Evolutionary conservation across 1,140 invertebrate genomes (phyloP).

Genomic region (Hyposmocoma kahamanoa): DNA sequence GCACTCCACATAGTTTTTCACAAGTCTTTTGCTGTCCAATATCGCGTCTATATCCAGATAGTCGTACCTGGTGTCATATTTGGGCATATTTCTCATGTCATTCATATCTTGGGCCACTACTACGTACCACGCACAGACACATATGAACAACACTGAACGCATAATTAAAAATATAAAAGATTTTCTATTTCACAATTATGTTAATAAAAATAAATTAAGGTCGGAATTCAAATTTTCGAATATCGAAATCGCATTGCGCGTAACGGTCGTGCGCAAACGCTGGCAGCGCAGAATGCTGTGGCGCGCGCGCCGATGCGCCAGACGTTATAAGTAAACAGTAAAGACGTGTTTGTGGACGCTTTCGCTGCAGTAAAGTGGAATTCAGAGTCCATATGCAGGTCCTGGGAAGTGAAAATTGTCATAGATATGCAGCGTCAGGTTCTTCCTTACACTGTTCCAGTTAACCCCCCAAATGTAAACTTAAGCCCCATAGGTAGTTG

Average conservation of each 20-base stretch:
- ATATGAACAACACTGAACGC: conserved; percentile 44
- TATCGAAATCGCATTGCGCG: neutral
- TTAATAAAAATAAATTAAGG: neutral
- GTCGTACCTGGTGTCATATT: conserved; percentile 72
- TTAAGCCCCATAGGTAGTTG: too few species aligned
- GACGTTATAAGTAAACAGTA: too few species aligned
- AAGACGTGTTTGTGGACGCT: too few species aligned
- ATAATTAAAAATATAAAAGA: conserved; percentile 29
- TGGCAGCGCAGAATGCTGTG: neutral
- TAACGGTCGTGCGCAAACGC: neutral
- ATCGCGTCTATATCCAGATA: conserved; percentile 74
- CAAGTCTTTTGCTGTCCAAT: conserved; percentile 72
- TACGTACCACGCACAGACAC: conserved; percentile 32
- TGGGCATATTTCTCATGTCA: conserved; percentile 51
- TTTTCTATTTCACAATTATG: neutral
- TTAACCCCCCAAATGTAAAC: too few species aligned
- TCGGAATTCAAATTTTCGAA: neutral
- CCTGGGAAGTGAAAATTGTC: too few species aligned
- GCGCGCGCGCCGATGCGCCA: neutral
- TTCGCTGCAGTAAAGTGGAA: too few species aligned
- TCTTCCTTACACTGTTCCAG: too few species aligned
- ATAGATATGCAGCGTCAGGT: too few species aligned
- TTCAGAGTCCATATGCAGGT: too few species aligned
- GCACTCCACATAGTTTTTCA: conserved; percentile 76
- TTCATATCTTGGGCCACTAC: conserved; percentile 43